Conservation (phyloP, 2,113 vertebrate genomes). For the Ptilorrhoa leucosticta region DNA sequence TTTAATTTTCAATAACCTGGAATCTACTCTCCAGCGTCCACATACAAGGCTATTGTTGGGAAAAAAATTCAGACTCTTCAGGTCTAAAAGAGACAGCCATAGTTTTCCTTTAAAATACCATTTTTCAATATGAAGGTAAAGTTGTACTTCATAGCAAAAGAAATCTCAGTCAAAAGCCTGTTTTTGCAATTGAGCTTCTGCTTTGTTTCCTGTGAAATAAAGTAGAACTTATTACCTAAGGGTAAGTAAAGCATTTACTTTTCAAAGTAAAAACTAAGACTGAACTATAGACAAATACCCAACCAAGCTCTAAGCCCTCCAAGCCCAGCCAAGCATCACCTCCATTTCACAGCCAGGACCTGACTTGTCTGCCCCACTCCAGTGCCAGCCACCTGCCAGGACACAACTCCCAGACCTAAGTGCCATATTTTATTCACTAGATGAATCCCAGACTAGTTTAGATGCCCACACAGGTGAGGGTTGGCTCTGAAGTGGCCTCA, state of each 20-base stretch:
- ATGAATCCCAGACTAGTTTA: background rate
- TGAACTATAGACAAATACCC: background rate
- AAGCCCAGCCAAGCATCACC: background rate
- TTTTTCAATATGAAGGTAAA: background rate
- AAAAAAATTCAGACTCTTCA: background rate
- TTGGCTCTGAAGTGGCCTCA: background rate
- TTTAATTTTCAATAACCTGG: background rate
- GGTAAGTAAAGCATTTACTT: background rate
- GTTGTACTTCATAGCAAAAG: background rate
- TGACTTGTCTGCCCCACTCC: background rate
- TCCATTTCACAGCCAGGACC: background rate
- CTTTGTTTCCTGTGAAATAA: background rate
- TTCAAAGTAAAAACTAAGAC: background rate
- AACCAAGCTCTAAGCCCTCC: background rate
- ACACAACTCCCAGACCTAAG: background rate
- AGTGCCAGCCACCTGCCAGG: background rate
- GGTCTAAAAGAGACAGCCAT: background rate
- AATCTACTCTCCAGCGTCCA: background rate
- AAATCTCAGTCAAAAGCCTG: background rate
- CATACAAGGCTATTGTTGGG: background rate
- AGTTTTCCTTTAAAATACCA: background rate
- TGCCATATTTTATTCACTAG: rapidly evolving
- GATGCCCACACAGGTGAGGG: background rate
- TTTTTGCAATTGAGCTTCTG: background rate
- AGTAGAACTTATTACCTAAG: background rate